These are phyloP conservation scores for Terebella lapidaria DNA, from an alignment of 2,888 invertebrate genomes.

Conservation along the genomic window DNA sequence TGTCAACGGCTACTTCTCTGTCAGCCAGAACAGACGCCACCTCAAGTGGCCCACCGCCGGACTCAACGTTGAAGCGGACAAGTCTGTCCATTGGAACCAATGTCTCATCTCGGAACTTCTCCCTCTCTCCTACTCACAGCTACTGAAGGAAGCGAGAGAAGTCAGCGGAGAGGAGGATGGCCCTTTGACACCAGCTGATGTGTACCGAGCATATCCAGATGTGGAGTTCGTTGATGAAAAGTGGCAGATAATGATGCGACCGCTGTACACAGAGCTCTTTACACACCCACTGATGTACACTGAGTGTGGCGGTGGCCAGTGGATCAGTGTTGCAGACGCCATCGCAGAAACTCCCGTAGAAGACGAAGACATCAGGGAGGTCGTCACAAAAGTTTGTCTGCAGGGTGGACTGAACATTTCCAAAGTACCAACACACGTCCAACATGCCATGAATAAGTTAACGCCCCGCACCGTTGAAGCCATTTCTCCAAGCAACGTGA, in stretches of 20 bases:
- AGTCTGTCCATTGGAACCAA: constrained; percentile 40
- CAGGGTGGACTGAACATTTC: constrained; percentile 11
- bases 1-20: constrained; percentile 44
- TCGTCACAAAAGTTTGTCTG: constrained; percentile 14
- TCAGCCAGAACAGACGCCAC: constrained; percentile 42
- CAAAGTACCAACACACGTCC: constrained; percentile 17
- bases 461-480: constrained; percentile 4
- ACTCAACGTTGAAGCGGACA: constrained; percentile 30
- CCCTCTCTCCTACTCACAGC: constrained; percentile 29
- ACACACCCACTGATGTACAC: constrained; percentile 16
- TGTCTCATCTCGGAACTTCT: constrained; percentile 34
- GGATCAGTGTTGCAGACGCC: constrained; percentile 14
- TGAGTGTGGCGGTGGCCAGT: constrained; percentile 8
- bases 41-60: constrained; percentile 41
- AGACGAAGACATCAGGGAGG: neutral
- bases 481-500: constrained; percentile 12
- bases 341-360: constrained; percentile 24
- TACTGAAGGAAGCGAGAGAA: constrained; percentile 17
- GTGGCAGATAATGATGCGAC: constrained; percentile 21
- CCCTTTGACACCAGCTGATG: constrained; percentile 8
- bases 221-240: constrained; percentile 21
- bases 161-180: neutral
- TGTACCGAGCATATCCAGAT: constrained; percentile 23
- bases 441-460: constrained; percentile 21
- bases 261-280: constrained; percentile 18